These are phyloP conservation scores for Lamproptera curius DNA, from an alignment of 2,888 invertebrate species.

Conservation along the genomic window DNA sequence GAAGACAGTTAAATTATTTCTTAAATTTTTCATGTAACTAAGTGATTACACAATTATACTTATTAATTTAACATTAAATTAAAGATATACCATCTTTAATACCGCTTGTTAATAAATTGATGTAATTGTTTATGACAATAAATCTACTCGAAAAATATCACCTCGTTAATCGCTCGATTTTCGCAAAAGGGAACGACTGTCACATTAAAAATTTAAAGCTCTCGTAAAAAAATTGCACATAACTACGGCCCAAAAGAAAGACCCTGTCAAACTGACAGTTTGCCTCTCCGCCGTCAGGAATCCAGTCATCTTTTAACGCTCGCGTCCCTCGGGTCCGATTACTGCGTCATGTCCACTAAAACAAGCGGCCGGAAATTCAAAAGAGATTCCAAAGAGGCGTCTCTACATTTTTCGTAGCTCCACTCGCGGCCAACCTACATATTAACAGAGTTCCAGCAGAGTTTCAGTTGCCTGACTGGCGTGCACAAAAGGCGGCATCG, in stretches of 20 bases:
- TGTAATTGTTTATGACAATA: too few species aligned
- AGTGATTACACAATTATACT: too few species aligned
- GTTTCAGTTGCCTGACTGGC: conserved; percentile 40
- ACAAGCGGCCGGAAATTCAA: conserved; percentile 16
- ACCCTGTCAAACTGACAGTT: neutral
- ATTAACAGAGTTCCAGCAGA: conserved; percentile 31
- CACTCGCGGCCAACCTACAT: conserved; percentile 23
- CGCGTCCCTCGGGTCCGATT: conserved; percentile 4
- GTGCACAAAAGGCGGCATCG: conserved; percentile 29
- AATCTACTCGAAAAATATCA: too few species aligned
- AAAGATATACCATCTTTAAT: too few species aligned
- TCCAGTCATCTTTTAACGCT: neutral
- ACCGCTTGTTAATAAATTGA: too few species aligned
- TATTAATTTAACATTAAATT: too few species aligned
- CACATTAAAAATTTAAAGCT: neutral
- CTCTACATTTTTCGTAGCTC: conserved; percentile 14
- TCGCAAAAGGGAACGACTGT: neutral
- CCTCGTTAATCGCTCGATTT: too few species aligned
- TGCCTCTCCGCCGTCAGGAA: neutral
- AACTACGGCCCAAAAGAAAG: neutral
- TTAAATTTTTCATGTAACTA: too few species aligned
- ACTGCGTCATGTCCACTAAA: conserved; percentile 13
- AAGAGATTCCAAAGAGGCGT: conserved; percentile 18
- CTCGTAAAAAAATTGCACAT: neutral
- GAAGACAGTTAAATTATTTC: too few species aligned